These are phyloP conservation scores for Eueremaeus valkanovi DNA, from an alignment of 2,888 invertebrate genomes.

Conservation along the genomic window DNA sequence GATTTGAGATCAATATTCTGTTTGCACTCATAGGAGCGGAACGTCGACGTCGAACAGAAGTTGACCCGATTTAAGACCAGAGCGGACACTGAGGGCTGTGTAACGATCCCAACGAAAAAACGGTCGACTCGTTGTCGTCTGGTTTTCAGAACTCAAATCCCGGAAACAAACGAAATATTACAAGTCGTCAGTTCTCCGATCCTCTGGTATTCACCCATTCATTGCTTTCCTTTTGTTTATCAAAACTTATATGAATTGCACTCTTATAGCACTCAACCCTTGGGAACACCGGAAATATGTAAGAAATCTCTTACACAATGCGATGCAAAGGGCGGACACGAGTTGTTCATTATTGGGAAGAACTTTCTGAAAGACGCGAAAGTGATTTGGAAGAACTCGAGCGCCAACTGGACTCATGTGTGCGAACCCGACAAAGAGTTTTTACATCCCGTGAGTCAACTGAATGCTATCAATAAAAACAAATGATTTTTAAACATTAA, in stretches of 20 bases:
- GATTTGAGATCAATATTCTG: no score
- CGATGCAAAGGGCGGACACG: conserved; percentile 65
- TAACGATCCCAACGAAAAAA: conserved; percentile 62
- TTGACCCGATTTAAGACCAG: conserved; percentile 56
- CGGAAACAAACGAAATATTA: conserved; percentile 73
- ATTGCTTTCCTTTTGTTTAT: no score
- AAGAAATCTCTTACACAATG: conserved; percentile 79
- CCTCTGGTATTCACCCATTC: conserved; percentile 61
- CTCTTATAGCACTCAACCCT: conserved; percentile 69
- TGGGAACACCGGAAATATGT: conserved; percentile 85
- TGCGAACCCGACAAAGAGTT: conserved; percentile 84
- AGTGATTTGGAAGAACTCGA: conserved; percentile 72
- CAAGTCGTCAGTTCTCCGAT: conserved; percentile 87
- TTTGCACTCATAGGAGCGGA: conserved; percentile 62
- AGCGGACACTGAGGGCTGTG: neutral
- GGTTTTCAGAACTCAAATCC: conserved; percentile 82
- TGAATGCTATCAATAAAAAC: neutral
- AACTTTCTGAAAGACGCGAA: conserved; percentile 86
- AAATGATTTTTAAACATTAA: no score
- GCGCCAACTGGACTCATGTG: conserved; percentile 37
- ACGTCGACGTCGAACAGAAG: conserved; percentile 89
- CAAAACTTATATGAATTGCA: no score
- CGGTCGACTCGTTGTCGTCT: conserved; percentile 91
- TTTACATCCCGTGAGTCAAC: conserved; percentile 70
- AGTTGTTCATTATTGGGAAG: conserved; percentile 82